A percentile compares a stretch with the other conserved stretches of the same genome.
Evolutionary conservation across 2,113 vertebrate species (phyloP).

Genomic region (Alethe diademata): DNA sequence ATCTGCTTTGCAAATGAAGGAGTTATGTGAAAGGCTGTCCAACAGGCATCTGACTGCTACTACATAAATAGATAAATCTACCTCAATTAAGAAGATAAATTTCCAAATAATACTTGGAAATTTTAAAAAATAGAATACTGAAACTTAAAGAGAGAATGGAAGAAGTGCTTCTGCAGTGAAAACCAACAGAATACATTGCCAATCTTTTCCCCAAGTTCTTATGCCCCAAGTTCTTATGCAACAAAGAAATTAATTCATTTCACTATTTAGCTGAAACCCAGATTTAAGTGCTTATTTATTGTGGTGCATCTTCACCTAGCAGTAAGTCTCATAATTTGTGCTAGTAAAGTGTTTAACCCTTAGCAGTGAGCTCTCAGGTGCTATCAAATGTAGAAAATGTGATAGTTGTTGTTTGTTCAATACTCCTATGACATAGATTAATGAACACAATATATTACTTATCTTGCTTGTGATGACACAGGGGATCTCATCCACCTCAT

Average conservation of each 20-base stretch:
- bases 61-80: not conserved
- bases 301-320: not conserved
- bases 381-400: slow-evolving; percentile 5
- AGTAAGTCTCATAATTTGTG: not conserved
- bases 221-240: not conserved
- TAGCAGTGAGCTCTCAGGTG: not conserved
- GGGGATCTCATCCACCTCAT: not conserved
- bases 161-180: not conserved
- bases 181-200: not conserved
- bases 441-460: not conserved
- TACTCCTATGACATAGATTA: not conserved
- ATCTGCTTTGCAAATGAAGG: not conserved
- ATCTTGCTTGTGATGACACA: not conserved
- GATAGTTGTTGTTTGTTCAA: not conserved
- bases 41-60: not conserved
- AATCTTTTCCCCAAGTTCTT: not conserved
- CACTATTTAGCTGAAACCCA: not conserved
- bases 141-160: not conserved
- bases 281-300: not conserved
- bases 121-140: not conserved
- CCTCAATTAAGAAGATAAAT: not conserved
- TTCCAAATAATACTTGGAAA: not conserved
- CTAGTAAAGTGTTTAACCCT: not conserved
- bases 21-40: not conserved
- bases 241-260: not conserved